Percentiles rank a stretch among this genome's conserved stretches.
Evolutionary conservation across 2,888 invertebrate genomes (phyloP).

Genomic region (Boloria euphrosyne): DNA sequence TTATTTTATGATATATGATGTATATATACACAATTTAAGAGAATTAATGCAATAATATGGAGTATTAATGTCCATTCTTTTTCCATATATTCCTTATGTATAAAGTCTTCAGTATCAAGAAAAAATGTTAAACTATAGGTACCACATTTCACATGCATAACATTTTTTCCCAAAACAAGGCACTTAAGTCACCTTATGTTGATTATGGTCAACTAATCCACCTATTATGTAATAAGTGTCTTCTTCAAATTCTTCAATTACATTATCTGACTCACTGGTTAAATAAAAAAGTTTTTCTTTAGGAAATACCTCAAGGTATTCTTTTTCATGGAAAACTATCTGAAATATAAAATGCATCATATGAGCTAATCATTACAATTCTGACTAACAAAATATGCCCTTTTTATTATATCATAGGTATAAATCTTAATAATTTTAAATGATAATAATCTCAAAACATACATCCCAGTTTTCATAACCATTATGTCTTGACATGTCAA

Average conservation of each 20-base stretch:
- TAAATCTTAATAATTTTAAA: background rate
- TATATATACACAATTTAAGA: background rate
- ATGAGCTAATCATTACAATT: background rate
- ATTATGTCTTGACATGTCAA: constrained; percentile 89
- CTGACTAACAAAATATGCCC: no score
- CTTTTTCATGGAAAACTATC: constrained; percentile 86
- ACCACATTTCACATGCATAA: no score
- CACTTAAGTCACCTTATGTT: constrained; percentile 87
- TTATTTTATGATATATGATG: background rate
- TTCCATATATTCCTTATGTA: no score
- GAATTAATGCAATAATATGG: background rate
- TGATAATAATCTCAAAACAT: constrained; percentile 34
- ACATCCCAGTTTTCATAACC: constrained; percentile 97
- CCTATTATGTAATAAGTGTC: constrained; percentile 96
- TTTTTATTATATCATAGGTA: no score
- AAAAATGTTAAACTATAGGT: no score
- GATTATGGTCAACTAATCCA: constrained; percentile 98
- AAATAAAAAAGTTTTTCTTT: constrained; percentile 93
- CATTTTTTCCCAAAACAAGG: no score
- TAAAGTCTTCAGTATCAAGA: no score
- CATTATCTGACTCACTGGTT: constrained; percentile 95
- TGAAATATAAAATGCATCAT: constrained; percentile 53
- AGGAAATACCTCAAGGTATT: constrained; percentile 87
- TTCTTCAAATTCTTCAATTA: constrained; percentile 88
- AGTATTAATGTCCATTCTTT: no score